These are phyloP conservation scores for Chrysochloris asiatica DNA, from an alignment of 2,113 vertebrate genomes.

Conservation along the genomic window DNA sequence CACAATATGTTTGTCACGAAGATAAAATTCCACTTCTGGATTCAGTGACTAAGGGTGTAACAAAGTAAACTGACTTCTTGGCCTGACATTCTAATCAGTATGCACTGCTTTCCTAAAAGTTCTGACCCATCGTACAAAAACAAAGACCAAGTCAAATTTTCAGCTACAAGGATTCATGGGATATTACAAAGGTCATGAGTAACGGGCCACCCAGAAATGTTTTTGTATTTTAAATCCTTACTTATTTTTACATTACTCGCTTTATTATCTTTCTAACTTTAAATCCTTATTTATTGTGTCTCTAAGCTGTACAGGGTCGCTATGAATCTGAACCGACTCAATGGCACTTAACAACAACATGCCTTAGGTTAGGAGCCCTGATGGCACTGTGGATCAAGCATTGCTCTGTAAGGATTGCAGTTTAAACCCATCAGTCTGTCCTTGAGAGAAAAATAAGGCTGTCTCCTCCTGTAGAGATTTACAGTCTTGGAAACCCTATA, in stretches of 20 bases:
- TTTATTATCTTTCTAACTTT: background rate
- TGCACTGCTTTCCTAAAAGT: background rate
- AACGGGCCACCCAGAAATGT: background rate
- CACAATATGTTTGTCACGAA: no score
- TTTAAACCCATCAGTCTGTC: no score
- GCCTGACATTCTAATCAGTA: background rate
- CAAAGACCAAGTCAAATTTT: background rate
- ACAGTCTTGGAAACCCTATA: no score
- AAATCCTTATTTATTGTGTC: background rate
- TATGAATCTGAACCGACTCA: no score
- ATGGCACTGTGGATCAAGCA: no score
- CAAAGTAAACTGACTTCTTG: background rate
- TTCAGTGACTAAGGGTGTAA: background rate
- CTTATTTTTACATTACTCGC: background rate
- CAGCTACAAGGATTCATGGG: background rate
- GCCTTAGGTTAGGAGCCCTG: background rate
- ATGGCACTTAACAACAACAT: no score
- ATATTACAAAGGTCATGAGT: background rate
- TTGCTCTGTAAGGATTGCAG: no score
- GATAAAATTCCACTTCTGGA: background rate
- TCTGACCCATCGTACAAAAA: background rate
- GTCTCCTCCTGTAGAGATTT: no score
- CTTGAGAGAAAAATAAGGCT: no score
- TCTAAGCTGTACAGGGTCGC: no score
- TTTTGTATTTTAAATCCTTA: background rate